Evolutionary conservation across 2,113 vertebrate genomes (phyloP).

Genomic region (Cricetomys ansorgei): DNA sequence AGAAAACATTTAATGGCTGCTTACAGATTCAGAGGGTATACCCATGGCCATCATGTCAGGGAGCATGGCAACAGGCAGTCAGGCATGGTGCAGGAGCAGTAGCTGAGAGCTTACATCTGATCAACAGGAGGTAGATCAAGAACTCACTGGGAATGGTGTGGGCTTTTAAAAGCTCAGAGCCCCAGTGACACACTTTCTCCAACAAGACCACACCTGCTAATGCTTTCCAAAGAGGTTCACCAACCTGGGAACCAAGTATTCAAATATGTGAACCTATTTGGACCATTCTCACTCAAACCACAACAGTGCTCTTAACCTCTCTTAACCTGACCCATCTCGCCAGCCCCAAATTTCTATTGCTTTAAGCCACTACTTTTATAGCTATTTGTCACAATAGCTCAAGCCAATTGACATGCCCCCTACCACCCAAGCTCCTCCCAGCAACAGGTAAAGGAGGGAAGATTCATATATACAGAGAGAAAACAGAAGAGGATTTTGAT

Average conservation of each 20-base stretch:
- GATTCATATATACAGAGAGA: constrained; percentile 3
- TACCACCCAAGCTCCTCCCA: background rate
- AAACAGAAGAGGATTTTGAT: background rate
- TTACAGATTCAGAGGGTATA: background rate
- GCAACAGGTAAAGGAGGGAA: background rate
- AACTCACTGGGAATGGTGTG: background rate
- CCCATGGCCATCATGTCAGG: background rate
- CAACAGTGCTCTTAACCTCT: background rate
- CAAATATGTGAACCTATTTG: background rate
- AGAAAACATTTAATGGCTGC: background rate
- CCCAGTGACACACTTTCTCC: too few species aligned
- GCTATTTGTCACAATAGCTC: background rate
- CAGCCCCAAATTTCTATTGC: background rate
- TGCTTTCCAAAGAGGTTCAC: background rate
- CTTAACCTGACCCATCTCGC: background rate
- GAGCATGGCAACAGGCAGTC: background rate
- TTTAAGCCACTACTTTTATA: background rate
- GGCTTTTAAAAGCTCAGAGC: background rate
- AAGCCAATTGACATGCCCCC: background rate
- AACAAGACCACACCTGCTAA: background rate
- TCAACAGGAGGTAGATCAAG: background rate
- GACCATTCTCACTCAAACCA: background rate
- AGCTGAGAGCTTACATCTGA: background rate
- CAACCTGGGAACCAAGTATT: background rate
- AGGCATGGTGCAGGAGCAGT: background rate